phyloP scores from a whole-genome alignment of 2,113 vertebrate species.

The Stegastes partitus region DNA sequence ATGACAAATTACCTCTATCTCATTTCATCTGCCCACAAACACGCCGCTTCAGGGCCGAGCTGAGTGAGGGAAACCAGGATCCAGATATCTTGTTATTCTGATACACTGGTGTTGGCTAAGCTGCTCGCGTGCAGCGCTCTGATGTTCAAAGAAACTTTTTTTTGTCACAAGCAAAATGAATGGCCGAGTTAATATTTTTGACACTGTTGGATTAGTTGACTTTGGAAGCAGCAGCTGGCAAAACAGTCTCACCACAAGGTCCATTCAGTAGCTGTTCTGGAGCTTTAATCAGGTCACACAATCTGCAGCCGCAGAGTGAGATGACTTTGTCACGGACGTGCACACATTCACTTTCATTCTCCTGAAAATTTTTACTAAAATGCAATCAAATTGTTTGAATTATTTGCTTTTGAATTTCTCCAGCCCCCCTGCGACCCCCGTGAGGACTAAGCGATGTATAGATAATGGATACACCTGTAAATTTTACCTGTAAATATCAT shows the following conservation, averaged over 20 bases:
- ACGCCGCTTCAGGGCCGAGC: neutral
- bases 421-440: no score
- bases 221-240: neutral
- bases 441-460: no score
- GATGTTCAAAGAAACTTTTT: no score
- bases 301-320: neutral
- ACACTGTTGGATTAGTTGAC: neutral
- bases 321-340: no score
- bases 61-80: slow-evolving; percentile 8
- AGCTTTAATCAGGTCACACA: neutral
- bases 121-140: no score
- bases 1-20: slow-evolving; percentile 72
- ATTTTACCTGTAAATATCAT: no score
- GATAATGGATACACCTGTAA: no score
- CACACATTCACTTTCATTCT: no score
- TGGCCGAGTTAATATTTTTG: neutral
- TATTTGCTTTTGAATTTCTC: no score
- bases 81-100: neutral
- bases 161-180: no score
- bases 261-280: neutral
- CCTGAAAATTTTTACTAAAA: no score
- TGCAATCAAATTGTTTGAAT: no score
- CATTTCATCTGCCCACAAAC: slow-evolving; percentile 44
- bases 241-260: neutral
- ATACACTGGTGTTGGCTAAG: neutral